These are phyloP conservation scores for Trichoplusia ni DNA, from an alignment of 1,140 invertebrate genomes.

Conservation along the genomic window DNA sequence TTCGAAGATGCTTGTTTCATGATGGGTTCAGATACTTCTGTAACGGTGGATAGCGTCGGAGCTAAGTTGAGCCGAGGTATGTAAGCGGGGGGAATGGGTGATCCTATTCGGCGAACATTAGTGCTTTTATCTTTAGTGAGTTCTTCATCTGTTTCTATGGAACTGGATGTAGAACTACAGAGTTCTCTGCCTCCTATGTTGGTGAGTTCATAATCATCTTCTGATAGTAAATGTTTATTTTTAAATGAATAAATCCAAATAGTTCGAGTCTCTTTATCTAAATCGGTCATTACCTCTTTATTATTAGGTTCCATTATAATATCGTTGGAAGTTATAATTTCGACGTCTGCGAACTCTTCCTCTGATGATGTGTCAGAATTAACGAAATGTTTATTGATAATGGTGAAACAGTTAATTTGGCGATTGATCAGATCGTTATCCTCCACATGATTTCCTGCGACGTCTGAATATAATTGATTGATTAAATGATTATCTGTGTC, in stretches of 20 bases:
- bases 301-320: conserved; percentile 16
- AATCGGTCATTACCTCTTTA: conserved; percentile 18
- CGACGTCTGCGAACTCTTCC: conserved; percentile 32
- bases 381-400: conserved; percentile 46
- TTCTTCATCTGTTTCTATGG: conserved; percentile 46
- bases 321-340: conserved; percentile 32
- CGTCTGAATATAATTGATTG: conserved; percentile 23
- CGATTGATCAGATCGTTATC: conserved; percentile 28
- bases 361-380: conserved; percentile 48
- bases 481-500: neutral
- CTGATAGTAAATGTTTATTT: conserved; percentile 52
- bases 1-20: conserved; percentile 38
- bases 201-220: conserved; percentile 44
- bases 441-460: conserved; percentile 4
- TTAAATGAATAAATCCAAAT: conserved; percentile 66
- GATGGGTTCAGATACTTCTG: conserved; percentile 59
- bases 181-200: conserved; percentile 46
- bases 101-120: conserved; percentile 43
- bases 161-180: conserved; percentile 36
- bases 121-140: conserved; percentile 22
- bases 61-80: conserved; percentile 56
- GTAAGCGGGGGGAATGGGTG: conserved; percentile 48
- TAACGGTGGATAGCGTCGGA: conserved; percentile 60
- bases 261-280: conserved; percentile 46
- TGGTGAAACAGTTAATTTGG: conserved; percentile 49